Evolutionary conservation across 2,113 vertebrate genomes (phyloP).

Genomic region (Pteropus alecto): DNA sequence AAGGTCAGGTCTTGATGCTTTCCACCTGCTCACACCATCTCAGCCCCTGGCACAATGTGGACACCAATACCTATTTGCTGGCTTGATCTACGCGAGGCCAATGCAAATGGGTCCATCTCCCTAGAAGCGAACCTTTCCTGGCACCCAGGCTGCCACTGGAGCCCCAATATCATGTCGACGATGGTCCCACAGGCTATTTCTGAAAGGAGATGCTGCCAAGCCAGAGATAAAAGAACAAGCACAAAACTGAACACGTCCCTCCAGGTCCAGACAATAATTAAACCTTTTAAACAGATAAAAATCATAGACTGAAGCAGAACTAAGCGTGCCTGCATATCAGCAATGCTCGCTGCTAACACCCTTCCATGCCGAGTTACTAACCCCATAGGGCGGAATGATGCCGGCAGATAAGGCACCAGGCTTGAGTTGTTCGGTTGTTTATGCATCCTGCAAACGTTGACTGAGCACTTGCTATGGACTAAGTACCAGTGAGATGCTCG

Average conservation of each 20-base stretch:
- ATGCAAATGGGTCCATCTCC: not conserved
- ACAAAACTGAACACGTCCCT: not conserved
- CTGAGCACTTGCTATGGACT: not conserved
- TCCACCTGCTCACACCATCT: not conserved
- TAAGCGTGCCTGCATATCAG: not conserved
- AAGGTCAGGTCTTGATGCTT: too few species aligned
- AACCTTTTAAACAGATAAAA: conserved; percentile 15
- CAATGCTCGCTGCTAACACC: not conserved
- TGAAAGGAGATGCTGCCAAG: not conserved
- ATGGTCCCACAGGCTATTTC: not conserved
- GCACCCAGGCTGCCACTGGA: not conserved
- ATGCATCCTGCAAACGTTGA: not conserved
- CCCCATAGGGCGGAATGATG: not conserved
- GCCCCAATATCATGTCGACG: fast-evolving
- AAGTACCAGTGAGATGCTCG: not conserved
- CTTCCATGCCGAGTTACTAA: too few species aligned
- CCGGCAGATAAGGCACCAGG: not conserved
- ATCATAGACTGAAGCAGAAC: not conserved
- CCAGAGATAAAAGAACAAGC: not conserved
- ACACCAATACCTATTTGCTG: not conserved
- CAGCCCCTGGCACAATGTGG: not conserved
- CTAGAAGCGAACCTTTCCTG: not conserved
- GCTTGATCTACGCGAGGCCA: not conserved
- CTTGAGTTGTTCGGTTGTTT: too few species aligned
- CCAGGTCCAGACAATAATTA: conserved; percentile 1